phyloP scores from a whole-genome alignment of 2,888 invertebrate genomes.

The Dynastes grantii region DNA sequence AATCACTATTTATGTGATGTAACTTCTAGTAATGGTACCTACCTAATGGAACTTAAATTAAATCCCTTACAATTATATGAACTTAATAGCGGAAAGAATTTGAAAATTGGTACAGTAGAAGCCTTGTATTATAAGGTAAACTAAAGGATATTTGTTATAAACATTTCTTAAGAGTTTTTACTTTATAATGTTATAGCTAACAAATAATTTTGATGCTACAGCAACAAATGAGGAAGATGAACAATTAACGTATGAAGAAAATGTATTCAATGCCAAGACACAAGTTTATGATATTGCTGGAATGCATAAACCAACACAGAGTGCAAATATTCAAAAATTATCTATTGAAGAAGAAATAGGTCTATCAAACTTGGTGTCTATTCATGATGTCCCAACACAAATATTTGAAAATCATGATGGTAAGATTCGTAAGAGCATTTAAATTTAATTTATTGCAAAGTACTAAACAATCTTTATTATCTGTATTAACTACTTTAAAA shows the following conservation, averaged over 20 bases:
- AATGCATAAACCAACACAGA: not conserved
- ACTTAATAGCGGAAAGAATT: slow-evolving; percentile 58
- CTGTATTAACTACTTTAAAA: too few species aligned
- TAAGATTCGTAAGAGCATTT: slow-evolving; percentile 1
- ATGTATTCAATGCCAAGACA: slow-evolving; percentile 17
- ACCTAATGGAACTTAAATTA: slow-evolving; percentile 59
- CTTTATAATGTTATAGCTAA: slow-evolving; percentile 6
- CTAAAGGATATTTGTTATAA: not conserved
- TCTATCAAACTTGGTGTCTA: not conserved
- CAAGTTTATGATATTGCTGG: slow-evolving; percentile 26
- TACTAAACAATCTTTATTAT: too few species aligned
- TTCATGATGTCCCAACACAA: slow-evolving; percentile 46
- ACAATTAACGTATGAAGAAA: slow-evolving; percentile 7
- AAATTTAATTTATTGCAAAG: not conserved
- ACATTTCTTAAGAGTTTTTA: not conserved
- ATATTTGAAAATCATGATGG: slow-evolving; percentile 2
- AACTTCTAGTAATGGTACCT: slow-evolving; percentile 67
- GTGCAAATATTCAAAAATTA: not conserved
- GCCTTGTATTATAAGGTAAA: slow-evolving; percentile 56
- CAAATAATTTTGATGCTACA: not conserved
- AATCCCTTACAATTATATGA: slow-evolving; percentile 63
- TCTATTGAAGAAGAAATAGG: not conserved
- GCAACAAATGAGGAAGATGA: slow-evolving; percentile 11
- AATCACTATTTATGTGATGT: slow-evolving; percentile 65
- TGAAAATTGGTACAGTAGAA: slow-evolving; percentile 62